Conservation (phyloP, 2,113 vertebrate species). For the Saguinus midas region DNA sequence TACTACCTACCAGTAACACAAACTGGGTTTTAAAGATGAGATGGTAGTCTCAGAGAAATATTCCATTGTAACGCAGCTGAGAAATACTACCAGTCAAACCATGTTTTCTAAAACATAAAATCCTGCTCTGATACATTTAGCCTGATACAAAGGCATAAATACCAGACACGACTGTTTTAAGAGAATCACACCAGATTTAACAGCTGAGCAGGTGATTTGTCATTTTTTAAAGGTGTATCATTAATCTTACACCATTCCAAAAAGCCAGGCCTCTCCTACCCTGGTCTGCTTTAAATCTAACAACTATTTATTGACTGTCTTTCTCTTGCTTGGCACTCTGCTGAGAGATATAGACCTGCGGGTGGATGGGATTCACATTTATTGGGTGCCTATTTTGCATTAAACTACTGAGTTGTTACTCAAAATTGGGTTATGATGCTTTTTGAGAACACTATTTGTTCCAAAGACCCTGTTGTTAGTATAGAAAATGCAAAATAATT, state of each 20-base stretch:
- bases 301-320: background rate
- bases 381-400: background rate
- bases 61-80: background rate
- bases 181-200: conserved; percentile 43
- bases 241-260: conserved; percentile 31
- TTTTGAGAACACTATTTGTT: background rate
- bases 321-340: background rate
- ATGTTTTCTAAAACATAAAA: conserved; percentile 39
- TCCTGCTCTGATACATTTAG: background rate
- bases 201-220: background rate
- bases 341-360: background rate
- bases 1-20: background rate
- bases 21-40: background rate
- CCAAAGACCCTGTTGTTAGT: background rate
- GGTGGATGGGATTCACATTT: background rate
- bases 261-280: background rate
- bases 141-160: conserved; percentile 18
- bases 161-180: conserved; percentile 24
- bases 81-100: conserved; percentile 30
- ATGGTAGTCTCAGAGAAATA: background rate
- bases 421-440: background rate
- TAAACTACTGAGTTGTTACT: background rate
- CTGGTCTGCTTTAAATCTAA: background rate
- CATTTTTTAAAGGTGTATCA: conserved; percentile 23
- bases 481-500: background rate